phyloP scores from a whole-genome alignment of 2,797 vertebrate genomes.

The Peromyscus melanophrys region DNA sequence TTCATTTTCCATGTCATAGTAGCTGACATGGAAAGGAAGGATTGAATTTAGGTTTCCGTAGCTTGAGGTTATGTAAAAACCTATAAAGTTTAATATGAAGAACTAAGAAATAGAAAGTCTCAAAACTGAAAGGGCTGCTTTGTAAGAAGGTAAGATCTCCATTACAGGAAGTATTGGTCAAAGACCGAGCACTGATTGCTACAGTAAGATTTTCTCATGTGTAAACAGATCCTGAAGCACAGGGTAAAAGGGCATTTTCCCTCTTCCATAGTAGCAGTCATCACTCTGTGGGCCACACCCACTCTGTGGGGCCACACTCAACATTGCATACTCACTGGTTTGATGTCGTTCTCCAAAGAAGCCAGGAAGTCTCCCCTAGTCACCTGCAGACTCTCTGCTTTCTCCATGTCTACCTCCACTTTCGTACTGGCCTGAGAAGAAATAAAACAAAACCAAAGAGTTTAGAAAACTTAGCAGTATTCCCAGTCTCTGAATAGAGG shows the following conservation, averaged over 20 bases:
- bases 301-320: background rate
- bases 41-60: slow-evolving; percentile 41
- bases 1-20: background rate
- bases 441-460: slow-evolving; percentile 59
- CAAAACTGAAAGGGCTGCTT: slow-evolving; percentile 1
- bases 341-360: slow-evolving; percentile 97
- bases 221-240: background rate
- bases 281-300: background rate
- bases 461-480: slow-evolving; percentile 42
- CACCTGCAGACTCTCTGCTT: slow-evolving; percentile 94
- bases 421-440: slow-evolving; percentile 93
- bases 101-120: slow-evolving; percentile 7
- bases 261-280: background rate
- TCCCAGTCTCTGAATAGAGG: slow-evolving; percentile 31
- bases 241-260: background rate
- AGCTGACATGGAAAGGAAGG: background rate
- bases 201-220: slow-evolving; percentile 33
- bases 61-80: background rate
- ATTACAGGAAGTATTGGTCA: background rate
- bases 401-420: slow-evolving; percentile 97
- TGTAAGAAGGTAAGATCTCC: background rate
- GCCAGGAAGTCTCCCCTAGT: slow-evolving; percentile 94
- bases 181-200: background rate
- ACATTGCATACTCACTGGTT: slow-evolving; percentile 92
- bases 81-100: slow-evolving; percentile 33